Percentiles rank a stretch among this genome's conserved stretches.
Conservation (phyloP, 2,797 vertebrate genomes). For the Onychomys arenicola region DNA sequence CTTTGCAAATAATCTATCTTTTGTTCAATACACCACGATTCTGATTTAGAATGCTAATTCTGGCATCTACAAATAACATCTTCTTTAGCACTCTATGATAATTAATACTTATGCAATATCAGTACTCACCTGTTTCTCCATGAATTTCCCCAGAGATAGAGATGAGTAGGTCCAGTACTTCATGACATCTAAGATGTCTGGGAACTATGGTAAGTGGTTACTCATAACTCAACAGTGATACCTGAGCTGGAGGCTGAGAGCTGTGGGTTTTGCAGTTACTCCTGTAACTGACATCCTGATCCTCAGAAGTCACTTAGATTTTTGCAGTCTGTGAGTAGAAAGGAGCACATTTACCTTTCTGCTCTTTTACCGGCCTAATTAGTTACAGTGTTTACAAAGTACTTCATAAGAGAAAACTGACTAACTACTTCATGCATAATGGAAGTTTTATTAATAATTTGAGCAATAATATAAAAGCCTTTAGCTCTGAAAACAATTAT, state of each 20-base stretch:
- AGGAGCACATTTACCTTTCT: constrained; percentile 10
- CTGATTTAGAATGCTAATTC: constrained; percentile 86
- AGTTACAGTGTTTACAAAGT: constrained; percentile 59
- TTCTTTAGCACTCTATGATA: constrained; percentile 86
- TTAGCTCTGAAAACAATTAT: constrained; percentile 42
- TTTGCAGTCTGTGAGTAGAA: neutral
- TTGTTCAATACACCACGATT: constrained; percentile 88
- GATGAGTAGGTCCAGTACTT: constrained; percentile 68
- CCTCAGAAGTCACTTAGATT: constrained; percentile 1
- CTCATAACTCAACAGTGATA: neutral
- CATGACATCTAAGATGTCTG: constrained; percentile 61
- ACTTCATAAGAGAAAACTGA: constrained; percentile 35
- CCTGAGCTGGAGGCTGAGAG: neutral
- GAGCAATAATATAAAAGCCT: neutral
- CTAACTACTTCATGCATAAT: constrained; percentile 44
- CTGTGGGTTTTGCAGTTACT: neutral
- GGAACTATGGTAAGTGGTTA: neutral
- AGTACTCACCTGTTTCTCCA: constrained; percentile 82
- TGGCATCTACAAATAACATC: constrained; percentile 77
- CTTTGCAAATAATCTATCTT: constrained; percentile 88
- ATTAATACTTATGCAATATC: constrained; percentile 69
- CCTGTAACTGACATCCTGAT: neutral
- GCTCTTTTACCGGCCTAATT: constrained; percentile 17
- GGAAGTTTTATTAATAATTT: constrained; percentile 53
- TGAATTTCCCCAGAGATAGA: constrained; percentile 73